Base-by-base conservation (phyloP, 1,140 invertebrate genomes). In the Drosophila leontia region DNA sequence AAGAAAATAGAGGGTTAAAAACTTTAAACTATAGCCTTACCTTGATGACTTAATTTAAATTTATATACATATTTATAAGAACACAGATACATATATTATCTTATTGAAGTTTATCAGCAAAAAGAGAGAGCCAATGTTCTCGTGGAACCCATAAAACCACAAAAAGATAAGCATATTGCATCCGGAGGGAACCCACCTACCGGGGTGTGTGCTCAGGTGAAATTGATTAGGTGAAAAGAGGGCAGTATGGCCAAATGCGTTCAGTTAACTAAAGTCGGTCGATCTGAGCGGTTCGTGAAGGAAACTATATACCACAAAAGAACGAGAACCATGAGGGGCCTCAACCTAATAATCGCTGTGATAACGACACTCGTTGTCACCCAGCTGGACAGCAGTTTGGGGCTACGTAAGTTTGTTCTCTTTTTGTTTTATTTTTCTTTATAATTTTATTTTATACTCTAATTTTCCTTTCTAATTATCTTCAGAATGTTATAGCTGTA, bases 81-180 rank as follows among this genome's bases (percentile, higher is more conserved):
- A 4, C 2, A 37, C 13, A 44, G 7, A 9, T 39, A 42, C 17
- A 59, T 51, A 47, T 59, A 55, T 74, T 74, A 83, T 78, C 77
- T 4, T 23, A 78, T 82, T 78, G 48, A 64, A 71, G 74, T 71
- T 87, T 87, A 87, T 87, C 84, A 84, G 77, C 39, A 7, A 55
- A 70, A 57, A 23, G 23, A 75, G 50, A 75, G 71, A 67, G 58
- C 13, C 23, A 15, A 75, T 39, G 48, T 68, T 44, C 42, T 55
- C 32, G 42, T 17, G 56, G 44, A 55, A 45, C 12, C 47, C 47
- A 80, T 70, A 65, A 44, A 78, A 51, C 44, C 23, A 19, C 26
- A 4, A 3, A 17, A 3, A 67, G 83, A 88, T 87, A 90, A 90
- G 56, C 59, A n/a, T 37, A n/a, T 37, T 77, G 61, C 65, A 47